Conservation (phyloP, 2,888 invertebrate species). For the Cheilosia vernalis region DNA sequence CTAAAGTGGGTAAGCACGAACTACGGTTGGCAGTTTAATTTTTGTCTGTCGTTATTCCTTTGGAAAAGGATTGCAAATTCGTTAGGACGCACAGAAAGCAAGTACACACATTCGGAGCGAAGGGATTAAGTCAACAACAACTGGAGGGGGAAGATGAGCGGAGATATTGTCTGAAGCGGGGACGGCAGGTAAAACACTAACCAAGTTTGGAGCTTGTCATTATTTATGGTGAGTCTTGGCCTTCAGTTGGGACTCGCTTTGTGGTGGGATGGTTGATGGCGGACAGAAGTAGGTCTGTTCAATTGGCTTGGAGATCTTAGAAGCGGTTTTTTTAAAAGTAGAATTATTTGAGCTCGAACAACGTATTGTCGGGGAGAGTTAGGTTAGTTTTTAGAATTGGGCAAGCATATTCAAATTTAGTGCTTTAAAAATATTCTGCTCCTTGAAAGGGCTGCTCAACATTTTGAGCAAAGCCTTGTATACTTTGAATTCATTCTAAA, state of each 20-base stretch:
- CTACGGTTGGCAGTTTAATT: conserved; percentile 9
- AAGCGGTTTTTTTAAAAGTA: too few relatives aligned
- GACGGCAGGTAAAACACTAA: neutral
- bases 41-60: conserved; percentile 33
- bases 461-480: too few relatives aligned
- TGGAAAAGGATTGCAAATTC: conserved; percentile 20
- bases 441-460: too few relatives aligned
- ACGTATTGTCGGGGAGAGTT: too few relatives aligned
- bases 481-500: too few relatives aligned
- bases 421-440: too few relatives aligned
- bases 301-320: too few relatives aligned
- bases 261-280: conserved; percentile 8
- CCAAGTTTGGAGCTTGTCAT: conserved; percentile 3
- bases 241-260: neutral
- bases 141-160: neutral
- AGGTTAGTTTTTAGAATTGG: too few relatives aligned
- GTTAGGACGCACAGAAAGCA: neutral
- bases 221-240: neutral
- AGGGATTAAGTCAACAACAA: conserved; percentile 34
- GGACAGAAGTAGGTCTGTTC: too few relatives aligned
- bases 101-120: neutral
- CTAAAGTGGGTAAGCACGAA: too few relatives aligned
- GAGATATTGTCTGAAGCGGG: neutral
- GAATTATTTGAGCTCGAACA: neutral
- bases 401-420: too few relatives aligned